Evolutionary conservation across 2,113 vertebrate species (phyloP), one percentile per base, ranked within the genome.

Genomic region (Gobius niger): DNA sequence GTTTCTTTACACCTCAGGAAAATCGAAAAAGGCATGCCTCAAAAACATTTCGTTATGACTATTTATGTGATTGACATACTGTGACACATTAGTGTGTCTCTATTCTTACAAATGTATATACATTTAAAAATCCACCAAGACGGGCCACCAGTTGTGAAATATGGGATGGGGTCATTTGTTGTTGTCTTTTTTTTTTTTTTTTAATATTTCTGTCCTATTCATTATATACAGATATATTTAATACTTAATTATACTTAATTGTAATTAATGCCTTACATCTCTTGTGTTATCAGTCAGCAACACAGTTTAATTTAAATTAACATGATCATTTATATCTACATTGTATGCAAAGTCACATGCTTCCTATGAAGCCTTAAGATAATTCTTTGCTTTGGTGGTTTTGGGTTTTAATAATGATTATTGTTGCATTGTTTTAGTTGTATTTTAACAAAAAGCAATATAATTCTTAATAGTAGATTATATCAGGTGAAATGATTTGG

Each of bases 361-460:
- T 60, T 73, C 50, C 51, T 73, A 1, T 50, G 65, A 57, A 49
- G 53, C 61, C 61, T 10, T 61, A 62, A 63, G 54, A 65, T 75
- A 64, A 67, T 59, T 18, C 54, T 65, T 44, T 40, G 50, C 71
- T 63, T 66, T 46, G 47, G 74, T 34, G 47, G 53, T 47, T 60
- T 73, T 61, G 71, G n/a, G 70, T 34, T 34, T 34, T 34, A 34
- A 34, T 34, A 34, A 34, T 34, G 24, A 34, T 34, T 34, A 57
- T 44, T 79, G 70, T 68, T 71, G 63, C 44, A 24, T 78, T 59
- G 18, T 85, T 82, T 87, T 56, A 49, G 68, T 67, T 65, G 41
- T 76, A 76, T 34, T 34, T 75, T 63, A 73, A 47, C 75, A 69
- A 70, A 73, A 74, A 86, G 78, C 83, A 87, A 85, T 84, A 84